A percentile compares a stretch with the other conserved stretches of the same genome.
Conservation (phyloP, 2,113 vertebrate genomes). For the Campylorhamphus procurvoides region DNA sequence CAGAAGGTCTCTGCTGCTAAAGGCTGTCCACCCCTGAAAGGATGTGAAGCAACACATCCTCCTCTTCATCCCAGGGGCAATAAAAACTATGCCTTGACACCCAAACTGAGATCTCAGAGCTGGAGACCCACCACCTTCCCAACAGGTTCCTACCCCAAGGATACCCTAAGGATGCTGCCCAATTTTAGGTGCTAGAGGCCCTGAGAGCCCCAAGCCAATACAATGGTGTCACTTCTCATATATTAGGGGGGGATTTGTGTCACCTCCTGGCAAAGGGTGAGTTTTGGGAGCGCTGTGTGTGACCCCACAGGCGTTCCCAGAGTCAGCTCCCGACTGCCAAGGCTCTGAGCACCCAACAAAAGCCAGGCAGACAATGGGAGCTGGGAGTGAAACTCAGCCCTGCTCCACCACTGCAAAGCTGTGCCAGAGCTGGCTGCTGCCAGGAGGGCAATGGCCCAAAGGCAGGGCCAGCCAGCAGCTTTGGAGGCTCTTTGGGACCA, state of each 20-base stretch:
- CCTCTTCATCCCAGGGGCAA: too few relatives aligned
- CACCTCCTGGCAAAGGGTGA: neutral
- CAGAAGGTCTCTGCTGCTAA: neutral
- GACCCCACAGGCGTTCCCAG: neutral
- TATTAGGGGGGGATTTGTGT: neutral
- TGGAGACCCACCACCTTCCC: neutral
- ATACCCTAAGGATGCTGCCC: neutral
- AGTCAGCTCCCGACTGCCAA: neutral
- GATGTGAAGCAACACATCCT: neutral
- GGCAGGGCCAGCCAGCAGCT: slow-evolving; percentile 1
- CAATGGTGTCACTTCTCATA: neutral
- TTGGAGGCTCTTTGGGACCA: neutral
- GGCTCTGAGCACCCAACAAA: neutral
- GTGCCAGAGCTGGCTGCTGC: neutral
- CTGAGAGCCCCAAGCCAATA: fast-evolving
- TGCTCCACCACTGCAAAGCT: neutral
- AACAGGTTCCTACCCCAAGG: neutral
- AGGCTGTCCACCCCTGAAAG: neutral
- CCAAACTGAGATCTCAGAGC: neutral
- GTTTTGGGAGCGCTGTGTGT: neutral
- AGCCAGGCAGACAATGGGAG: neutral
- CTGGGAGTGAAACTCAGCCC: neutral
- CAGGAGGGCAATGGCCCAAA: neutral
- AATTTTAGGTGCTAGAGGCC: neutral
- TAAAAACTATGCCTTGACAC: neutral